Conservation (phyloP, 2,113 vertebrate species). For the Varanus salvator region DNA sequence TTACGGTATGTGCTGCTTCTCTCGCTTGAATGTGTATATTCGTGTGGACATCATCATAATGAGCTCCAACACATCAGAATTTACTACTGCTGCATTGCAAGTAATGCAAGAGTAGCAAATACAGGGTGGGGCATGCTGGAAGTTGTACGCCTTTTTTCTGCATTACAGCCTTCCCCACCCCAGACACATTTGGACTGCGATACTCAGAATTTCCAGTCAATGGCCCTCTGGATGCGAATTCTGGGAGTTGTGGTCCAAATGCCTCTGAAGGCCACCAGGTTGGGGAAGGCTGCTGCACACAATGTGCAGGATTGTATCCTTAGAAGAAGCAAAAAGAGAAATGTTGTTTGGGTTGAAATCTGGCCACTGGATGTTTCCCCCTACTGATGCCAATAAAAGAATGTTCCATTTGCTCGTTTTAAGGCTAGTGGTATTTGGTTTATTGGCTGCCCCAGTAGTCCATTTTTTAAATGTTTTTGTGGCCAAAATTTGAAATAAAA, state of each 20-base stretch:
- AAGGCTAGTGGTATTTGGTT: neutral
- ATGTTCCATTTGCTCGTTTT: neutral
- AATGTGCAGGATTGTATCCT: too few species aligned
- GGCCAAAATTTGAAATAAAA: neutral
- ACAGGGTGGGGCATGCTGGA: too few species aligned
- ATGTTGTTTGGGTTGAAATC: neutral
- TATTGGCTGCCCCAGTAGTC: neutral
- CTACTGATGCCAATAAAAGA: neutral
- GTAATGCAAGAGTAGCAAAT: neutral
- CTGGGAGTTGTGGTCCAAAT: too few species aligned
- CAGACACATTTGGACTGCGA: too few species aligned
- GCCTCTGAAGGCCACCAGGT: too few species aligned
- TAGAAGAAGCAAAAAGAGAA: neutral
- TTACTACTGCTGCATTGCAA: too few species aligned
- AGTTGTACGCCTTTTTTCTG: too few species aligned
- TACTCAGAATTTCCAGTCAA: too few species aligned
- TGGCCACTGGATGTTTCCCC: neutral
- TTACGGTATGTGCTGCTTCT: neutral
- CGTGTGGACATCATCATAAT: neutral
- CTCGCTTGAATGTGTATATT: too few species aligned
- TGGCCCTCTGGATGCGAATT: too few species aligned
- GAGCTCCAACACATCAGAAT: neutral
- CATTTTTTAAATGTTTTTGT: neutral
- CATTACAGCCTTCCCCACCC: too few species aligned
- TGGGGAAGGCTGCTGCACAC: too few species aligned